Evolutionary conservation across 2,797 vertebrate genomes (phyloP).

Genomic region (Momotus momota): DNA sequence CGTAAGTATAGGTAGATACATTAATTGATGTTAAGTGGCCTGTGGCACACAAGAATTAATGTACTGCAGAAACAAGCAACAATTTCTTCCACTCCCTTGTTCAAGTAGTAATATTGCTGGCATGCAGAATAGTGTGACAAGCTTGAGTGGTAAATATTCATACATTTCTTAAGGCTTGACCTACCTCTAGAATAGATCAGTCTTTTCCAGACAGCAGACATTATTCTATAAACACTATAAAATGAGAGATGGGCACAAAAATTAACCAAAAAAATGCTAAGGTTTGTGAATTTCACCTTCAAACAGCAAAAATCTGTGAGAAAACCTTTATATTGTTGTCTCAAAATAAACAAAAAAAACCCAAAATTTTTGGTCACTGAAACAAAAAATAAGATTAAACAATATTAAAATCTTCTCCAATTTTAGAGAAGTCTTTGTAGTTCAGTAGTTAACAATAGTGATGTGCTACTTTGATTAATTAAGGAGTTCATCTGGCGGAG

Average conservation of each 20-base stretch:
- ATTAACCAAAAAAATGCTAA: rapidly evolving
- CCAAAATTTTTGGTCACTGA: neutral
- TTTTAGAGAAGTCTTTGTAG: neutral
- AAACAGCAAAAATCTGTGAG: neutral
- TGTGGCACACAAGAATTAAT: neutral
- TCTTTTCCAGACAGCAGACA: neutral
- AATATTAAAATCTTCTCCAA: neutral
- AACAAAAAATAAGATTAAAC: neutral
- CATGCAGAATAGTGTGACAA: neutral
- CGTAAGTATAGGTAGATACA: neutral
- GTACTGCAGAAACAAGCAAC: neutral
- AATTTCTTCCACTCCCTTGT: neutral
- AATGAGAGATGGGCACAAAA: neutral
- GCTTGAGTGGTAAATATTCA: neutral
- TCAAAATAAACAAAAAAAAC: neutral
- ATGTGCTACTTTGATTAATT: neutral
- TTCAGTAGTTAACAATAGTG: neutral
- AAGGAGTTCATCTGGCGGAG: neutral
- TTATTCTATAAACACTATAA: neutral
- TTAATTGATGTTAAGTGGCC: neutral
- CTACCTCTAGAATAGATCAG: neutral
- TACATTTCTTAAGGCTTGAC: neutral
- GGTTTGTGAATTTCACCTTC: neutral
- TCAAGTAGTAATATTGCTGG: neutral
- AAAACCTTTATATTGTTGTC: neutral